Base-by-base conservation (phyloP, 2,113 vertebrate species). In the Pelecanoides urinatrix region DNA sequence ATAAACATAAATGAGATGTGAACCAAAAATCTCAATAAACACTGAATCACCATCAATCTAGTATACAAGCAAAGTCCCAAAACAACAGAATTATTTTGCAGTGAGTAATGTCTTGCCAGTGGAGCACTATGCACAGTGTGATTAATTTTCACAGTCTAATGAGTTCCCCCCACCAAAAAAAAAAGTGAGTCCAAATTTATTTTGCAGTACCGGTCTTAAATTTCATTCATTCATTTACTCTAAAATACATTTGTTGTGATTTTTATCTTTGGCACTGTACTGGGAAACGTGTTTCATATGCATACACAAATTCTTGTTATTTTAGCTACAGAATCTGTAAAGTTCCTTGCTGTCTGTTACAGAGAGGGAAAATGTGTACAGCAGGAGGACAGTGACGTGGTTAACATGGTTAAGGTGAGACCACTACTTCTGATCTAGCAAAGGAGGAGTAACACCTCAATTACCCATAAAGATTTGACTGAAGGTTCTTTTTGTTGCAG, bases 41-140 rank as follows among this genome's bases (percentile, higher is more conserved):
- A 88, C 71, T 62, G 92, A 92, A 95, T 98, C 93, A 91, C 58
- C 90, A 96, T 97, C 95, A 96, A 97, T 97, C 95, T 82, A 82
- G 55, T 45, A 79, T 66, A 76, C 50, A 67, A 1, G 5, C 47
- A 53, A 93, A 96, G 80, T 80, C 88, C 81, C 79, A 58, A 34
- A 77, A 87, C 86, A 96, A 81, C 10, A 17, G 75, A 96, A 95
- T 96, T 97, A 93, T 86, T 97, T 75, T 88, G 62, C 36, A 8
- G 52, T 96, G 93, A 97, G 29, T 74, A 90, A 96, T 84, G 44
- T 30, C 88, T 85, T 93, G 94, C 79, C 80, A 72, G 5, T 58
- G 42, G 38, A 52, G 29, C 67, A 73, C 56, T 90, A 47, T 45
- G 53, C 42, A 90, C 45, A 45, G 52, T 15, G 14, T 92, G 92